Percentiles rank a stretch among this genome's conserved stretches.
Evolutionary conservation across 2,888 invertebrate genomes (phyloP).

Genomic region (Hipparchia sbordonii): DNA sequence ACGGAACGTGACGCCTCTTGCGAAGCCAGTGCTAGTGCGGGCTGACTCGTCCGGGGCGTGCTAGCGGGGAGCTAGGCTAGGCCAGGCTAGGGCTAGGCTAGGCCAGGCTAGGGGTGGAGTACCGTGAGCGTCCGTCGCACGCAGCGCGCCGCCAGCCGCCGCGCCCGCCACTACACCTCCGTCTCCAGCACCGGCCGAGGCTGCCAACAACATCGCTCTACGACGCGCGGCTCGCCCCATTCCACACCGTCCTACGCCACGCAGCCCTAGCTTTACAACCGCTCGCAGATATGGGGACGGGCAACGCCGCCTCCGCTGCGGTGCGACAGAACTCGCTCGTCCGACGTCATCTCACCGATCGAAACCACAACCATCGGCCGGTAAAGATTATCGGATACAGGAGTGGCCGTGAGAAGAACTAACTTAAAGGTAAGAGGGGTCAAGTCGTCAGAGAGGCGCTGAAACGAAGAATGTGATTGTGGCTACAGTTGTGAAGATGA

Average conservation of each 20-base stretch:
- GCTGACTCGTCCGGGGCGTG: slow-evolving; percentile 42
- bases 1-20: not conserved
- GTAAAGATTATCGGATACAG: not conserved
- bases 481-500: slow-evolving; percentile 3
- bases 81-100: slow-evolving; percentile 38
- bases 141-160: slow-evolving; percentile 76
- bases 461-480: slow-evolving; percentile 11
- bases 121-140: slow-evolving; percentile 80
- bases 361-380: slow-evolving; percentile 26
- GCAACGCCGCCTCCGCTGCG: not conserved
- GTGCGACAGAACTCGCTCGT: slow-evolving; percentile 25
- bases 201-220: slow-evolving; percentile 82
- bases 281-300: slow-evolving; percentile 48
- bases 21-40: slow-evolving; percentile 33
- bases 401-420: not conserved
- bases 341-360: slow-evolving; percentile 30
- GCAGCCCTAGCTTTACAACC: slow-evolving; percentile 71
- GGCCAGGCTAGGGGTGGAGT: slow-evolving; percentile 49
- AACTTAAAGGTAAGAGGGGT: not conserved
- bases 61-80: slow-evolving; percentile 34
- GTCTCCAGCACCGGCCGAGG: slow-evolving; percentile 80
- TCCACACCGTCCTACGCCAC: slow-evolving; percentile 77
- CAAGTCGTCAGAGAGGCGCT: not conserved
- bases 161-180: slow-evolving; percentile 82
- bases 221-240: slow-evolving; percentile 78